Base-by-base conservation (phyloP, 2,797 vertebrate species). In the Sternarchorhynchus goeldii region DNA sequence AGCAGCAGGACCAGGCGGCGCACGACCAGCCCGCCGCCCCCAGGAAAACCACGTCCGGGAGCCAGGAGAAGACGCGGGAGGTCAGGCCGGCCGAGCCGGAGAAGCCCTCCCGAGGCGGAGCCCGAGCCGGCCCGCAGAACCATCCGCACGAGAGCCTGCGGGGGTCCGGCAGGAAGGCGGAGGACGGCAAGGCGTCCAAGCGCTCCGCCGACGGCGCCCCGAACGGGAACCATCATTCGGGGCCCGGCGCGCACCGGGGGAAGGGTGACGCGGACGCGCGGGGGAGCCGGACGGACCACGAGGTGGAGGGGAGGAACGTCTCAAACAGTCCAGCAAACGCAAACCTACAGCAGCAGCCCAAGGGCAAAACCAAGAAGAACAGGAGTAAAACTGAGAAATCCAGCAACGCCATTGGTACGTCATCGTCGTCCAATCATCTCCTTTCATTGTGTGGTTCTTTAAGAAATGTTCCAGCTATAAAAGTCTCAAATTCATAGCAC, bases 351-450 rank as follows among this genome's bases (percentile, higher is more conserved):
- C 92, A 95, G 84, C 96, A 96, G 85, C 78, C 94, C 75, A 99
- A 95, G 92, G 94, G 94, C 77, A 98, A 95, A 88, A 94, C 90
- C 89, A 96, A 95, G 90, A 96, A 97, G 90, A 97, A 91, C 93
- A 96, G 95, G 82, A 97, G 93, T 92, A 98, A 97, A 89, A 93
- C 93, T 58, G 97, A 98, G 83, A 98, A 97, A 89, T 90, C 94
- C 21, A 92, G 76, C 89, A 92, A 88, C 79, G 91, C 93, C 56
- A 94, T 98, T 0, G 97, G 98, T 99, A 92, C 88, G 18, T 18
- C 16, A 31, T 25, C n/a, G 25, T 12, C 8, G n/a, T 39, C 14
- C 6, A 41, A 25, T 25, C 25, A 25, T 25, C 25, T 25, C 25
- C 25, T 25, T 25, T 25, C 25, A 25, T 25, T 25, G 25, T 25